Evolutionary conservation across 64 coral and sea anemone species (phyloP), one percentile per base, ranked within the genome.

Genomic region (Actinia equina): DNA sequence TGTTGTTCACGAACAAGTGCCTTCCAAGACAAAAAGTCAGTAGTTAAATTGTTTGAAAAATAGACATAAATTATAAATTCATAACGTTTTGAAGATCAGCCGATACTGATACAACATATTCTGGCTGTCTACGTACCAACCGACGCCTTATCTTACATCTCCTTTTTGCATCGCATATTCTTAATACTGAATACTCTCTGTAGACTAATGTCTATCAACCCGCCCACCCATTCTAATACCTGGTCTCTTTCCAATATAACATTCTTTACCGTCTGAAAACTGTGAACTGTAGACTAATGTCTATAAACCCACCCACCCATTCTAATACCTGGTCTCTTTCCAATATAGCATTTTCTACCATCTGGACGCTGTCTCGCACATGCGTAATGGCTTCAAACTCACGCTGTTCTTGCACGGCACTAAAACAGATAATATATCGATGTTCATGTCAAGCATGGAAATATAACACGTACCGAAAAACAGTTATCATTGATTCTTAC

Each of bases 291-390:
- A 44, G n/a, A n/a, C 23, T 42, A 26, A 9, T 88, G 49, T 58
- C 42, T 55, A 8, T n/a, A 15, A 19, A 45, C 27, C 79, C 18
- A 82, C 4, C 43, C 79, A 52, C 52, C 52, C n/a, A 44, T 82
- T 12, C 12, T 82, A 43, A 55, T 83, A 99, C 97, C 97, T 99
- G 97, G 20, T 99, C 97, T 86, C 97, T 89, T 64, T 99, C 97
- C 20, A 99, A 78, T 55, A 99, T 86, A 11, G 97, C 97, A 85
- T 95, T 99, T 79, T 99, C 97, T 52, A 99, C 97, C 91, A 99
- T 84, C 91, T 99, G 97, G 13, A 95, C 91, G 54, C 97, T 99
- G 80, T 99, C 97, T 44, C 90, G 86, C 45, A 99, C 97, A 30
- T 99, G 97, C 0, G 91, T 30, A 67, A 93, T 92, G 12, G 97